These are phyloP conservation scores for Xestia xanthographa DNA, from an alignment of 2,888 invertebrate species.

Conservation along the genomic window DNA sequence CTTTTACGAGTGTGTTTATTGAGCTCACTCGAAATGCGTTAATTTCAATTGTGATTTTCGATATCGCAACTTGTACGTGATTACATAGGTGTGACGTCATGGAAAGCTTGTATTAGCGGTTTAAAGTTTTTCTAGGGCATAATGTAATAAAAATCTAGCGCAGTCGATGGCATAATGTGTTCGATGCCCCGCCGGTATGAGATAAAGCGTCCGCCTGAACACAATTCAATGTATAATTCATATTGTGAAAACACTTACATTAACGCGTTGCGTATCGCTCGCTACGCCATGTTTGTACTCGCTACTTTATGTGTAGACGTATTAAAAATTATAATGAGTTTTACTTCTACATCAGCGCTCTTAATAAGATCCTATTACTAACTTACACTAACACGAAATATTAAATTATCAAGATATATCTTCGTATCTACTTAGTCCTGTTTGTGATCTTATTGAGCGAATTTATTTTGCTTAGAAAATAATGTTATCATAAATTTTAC, in stretches of 20 bases:
- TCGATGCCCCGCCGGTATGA: constrained; percentile 76
- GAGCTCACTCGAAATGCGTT: constrained; percentile 86
- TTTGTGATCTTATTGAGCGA: constrained; percentile 52
- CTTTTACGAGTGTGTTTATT: constrained; percentile 90
- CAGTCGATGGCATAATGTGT: constrained; percentile 75
- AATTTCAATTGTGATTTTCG: constrained; percentile 84
- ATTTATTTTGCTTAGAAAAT: constrained; percentile 57
- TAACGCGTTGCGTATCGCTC: constrained; percentile 78
- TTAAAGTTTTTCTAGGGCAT: constrained; percentile 59
- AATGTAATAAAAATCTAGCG: constrained; percentile 67
- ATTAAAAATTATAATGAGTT: constrained; percentile 78
- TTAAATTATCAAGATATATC: constrained; percentile 55
- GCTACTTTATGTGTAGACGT: constrained; percentile 74
- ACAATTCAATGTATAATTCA: constrained; percentile 81
- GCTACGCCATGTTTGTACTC: constrained; percentile 77
- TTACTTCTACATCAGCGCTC: constrained; percentile 65
- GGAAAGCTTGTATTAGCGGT: constrained; percentile 30
- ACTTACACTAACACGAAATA: constrained; percentile 62
- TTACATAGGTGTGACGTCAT: constrained; percentile 59
- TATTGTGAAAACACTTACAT: constrained; percentile 81
- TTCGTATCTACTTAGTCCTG: constrained; percentile 43
- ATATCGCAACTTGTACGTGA: constrained; percentile 67
- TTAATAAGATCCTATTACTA: constrained; percentile 69
- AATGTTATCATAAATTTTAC: constrained; percentile 55
- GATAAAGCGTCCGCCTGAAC: constrained; percentile 76